These are phyloP conservation scores for Notamacropus eugenii DNA, from an alignment of 2,797 vertebrate species.

Conservation along the genomic window DNA sequence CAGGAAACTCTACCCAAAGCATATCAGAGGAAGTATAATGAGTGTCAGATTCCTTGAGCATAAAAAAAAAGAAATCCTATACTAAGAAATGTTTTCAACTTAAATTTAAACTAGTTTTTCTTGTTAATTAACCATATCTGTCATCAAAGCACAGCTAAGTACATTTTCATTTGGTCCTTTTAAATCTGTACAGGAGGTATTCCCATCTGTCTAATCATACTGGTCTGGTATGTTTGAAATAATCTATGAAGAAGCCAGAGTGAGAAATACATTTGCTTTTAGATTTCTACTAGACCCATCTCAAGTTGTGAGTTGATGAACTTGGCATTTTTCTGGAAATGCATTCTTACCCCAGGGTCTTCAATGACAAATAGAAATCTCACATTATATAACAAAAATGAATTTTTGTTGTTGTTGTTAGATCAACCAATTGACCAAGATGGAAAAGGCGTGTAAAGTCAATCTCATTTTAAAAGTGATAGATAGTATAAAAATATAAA, in stretches of 20 bases:
- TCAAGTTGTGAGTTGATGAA: conserved; percentile 26
- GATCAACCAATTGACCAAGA: background rate
- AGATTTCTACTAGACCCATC: conserved; percentile 9
- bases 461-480: conserved; percentile 26
- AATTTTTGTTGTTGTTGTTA: conserved; percentile 19
- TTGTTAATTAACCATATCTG: conserved; percentile 13
- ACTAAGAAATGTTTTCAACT: conserved; percentile 10
- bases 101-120: conserved; percentile 32
- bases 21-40: background rate
- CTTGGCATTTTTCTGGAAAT: conserved; percentile 9
- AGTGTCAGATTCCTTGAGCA: background rate
- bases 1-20: background rate
- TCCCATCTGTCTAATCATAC: background rate
- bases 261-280: background rate
- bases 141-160: background rate
- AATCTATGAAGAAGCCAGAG: background rate
- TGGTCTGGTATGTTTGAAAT: background rate
- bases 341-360: conserved; percentile 28
- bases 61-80: conserved; percentile 14
- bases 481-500: conserved; percentile 1
- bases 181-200: background rate
- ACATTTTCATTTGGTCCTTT: conserved; percentile 4
- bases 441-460: background rate
- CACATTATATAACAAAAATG: conserved; percentile 22
- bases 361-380: conserved; percentile 25